These are phyloP conservation scores for Oscheius sp. DNA, from an alignment of 2,888 invertebrate genomes.

Conservation along the genomic window DNA sequence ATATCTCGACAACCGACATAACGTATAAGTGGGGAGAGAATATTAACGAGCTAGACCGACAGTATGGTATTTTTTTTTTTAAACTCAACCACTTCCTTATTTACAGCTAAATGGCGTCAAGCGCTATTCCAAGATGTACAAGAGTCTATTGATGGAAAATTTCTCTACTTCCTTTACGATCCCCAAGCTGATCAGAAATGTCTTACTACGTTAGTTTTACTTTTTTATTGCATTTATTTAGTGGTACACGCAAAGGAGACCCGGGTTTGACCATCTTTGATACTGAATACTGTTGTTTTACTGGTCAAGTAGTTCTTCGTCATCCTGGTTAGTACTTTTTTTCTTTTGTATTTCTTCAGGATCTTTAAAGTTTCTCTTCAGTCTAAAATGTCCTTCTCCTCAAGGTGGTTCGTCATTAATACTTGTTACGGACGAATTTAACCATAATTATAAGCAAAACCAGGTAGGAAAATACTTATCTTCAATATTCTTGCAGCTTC, in stretches of 20 bases:
- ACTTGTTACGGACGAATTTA: slow-evolving; percentile 5
- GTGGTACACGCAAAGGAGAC: background rate
- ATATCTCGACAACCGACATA: background rate
- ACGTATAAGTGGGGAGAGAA: background rate
- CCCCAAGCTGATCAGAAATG: background rate
- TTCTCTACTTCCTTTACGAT: slow-evolving; percentile 9
- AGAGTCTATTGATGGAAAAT: background rate
- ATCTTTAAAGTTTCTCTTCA: slow-evolving; percentile 6
- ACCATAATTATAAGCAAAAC: background rate
- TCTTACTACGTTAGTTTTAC: background rate
- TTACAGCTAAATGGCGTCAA: background rate
- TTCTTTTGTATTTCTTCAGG: background rate
- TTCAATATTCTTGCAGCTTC: background rate
- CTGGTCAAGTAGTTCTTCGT: background rate
- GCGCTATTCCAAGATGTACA: background rate
- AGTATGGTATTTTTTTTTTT: background rate
- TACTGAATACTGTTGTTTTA: background rate
- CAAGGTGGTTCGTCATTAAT: background rate
- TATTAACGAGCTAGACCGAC: background rate
- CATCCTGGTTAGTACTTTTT: background rate
- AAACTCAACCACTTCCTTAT: too few relatives aligned
- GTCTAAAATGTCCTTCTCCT: background rate
- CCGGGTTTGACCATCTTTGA: background rate
- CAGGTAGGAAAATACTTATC: background rate
- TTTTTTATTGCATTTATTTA: background rate